Base-by-base conservation (phyloP, 2,797 vertebrate genomes). In the Semotilus atromaculatus region DNA sequence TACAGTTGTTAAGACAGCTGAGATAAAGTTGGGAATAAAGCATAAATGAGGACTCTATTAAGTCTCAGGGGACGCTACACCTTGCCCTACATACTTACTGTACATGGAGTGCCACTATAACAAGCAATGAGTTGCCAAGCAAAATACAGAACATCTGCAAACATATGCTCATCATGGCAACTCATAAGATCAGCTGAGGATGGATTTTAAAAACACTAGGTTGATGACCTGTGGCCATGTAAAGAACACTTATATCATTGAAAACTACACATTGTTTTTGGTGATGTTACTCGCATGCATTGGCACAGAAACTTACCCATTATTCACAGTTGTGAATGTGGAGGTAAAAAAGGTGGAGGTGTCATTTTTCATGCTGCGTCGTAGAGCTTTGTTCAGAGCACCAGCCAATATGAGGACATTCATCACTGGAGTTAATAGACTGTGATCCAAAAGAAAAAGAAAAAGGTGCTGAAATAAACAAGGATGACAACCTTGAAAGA, bases 401-500 rank as follows among this genome's bases (percentile, higher is more conserved):
- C 23, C 60, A 55, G 60, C 62, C 43, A 76, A 67, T 68, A 67
- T 40, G 58, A 76, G 45, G 62, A 55, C 64, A 55, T 75, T 75
- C 5, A 58, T 66, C 43, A 36, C n/a, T 43, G 62, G 64, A 83
- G 55, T 74, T 48, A 74, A 82, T 66, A 48, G 60, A 64, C 71
- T 14, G 58, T 64, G 45, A 51, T 75, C 23, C 31, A 66, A 80
- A 86, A 81, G 58, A 60, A 60, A 72, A 51, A 10, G 11, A 82
- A 74, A 34, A 81, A 64, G 38, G 40, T 48, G 26, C 21, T 45
- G 70, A 62, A 29, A 43, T 62, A 64, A 73, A 73, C 86, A 82
- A 88, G 92, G 92, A 89, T 90, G 93, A 77, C 34, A 77, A 60
- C 7, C 55, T 77, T 77, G 26, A 77, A 75, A 34, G 31, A 36